Conservation (phyloP, 2,797 vertebrate species). For the Triplophysa bombifrons region DNA sequence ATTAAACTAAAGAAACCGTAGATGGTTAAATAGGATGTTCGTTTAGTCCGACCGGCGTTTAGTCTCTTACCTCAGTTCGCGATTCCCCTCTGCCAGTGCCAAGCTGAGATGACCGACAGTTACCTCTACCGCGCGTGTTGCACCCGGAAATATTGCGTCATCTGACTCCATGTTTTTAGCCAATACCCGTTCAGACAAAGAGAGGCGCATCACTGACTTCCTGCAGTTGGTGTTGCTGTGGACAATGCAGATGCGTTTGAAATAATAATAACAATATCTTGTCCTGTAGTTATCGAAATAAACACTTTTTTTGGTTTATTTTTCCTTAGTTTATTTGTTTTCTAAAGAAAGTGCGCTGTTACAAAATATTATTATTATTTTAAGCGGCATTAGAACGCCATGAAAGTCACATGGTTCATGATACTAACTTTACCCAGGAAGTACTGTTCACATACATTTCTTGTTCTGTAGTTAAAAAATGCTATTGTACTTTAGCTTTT, state of each 20-base stretch:
- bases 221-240: background rate
- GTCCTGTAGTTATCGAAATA: background rate
- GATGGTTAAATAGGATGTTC: slow-evolving; percentile 47
- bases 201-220: background rate
- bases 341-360: background rate
- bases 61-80: slow-evolving; percentile 65
- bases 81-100: background rate
- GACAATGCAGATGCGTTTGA: background rate
- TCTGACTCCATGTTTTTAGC: slow-evolving; percentile 81
- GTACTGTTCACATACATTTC: background rate
- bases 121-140: slow-evolving; percentile 67
- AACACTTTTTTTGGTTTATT: slow-evolving; percentile 4
- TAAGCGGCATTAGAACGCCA: background rate
- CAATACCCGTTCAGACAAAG: slow-evolving; percentile 65
- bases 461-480: background rate
- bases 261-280: background rate
- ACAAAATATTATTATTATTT: background rate
- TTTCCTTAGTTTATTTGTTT: background rate
- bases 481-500: background rate
- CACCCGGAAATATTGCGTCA: slow-evolving; percentile 78
- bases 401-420: background rate
- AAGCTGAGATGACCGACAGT: slow-evolving; percentile 77
- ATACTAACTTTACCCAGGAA: background rate
- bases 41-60: slow-evolving; percentile 36
- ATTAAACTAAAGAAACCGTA: slow-evolving; percentile 17